Conservation (phyloP, 2,113 vertebrate species). For the Pholis gunnellus region DNA sequence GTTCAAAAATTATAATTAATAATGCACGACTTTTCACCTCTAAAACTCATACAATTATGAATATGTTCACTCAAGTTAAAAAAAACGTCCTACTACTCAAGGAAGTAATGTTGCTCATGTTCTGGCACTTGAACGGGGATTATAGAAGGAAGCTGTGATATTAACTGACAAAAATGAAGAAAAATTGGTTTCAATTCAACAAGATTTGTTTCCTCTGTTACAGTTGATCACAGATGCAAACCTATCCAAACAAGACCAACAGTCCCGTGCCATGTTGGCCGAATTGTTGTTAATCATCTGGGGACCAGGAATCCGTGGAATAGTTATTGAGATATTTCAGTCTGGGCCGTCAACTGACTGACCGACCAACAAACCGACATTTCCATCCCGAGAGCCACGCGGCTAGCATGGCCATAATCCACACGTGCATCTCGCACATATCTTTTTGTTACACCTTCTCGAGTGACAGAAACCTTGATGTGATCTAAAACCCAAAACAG, state of each 20-base stretch:
- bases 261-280: not conserved
- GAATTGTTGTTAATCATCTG: not conserved
- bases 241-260: not conserved
- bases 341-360: not conserved
- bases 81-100: not conserved
- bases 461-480: not conserved
- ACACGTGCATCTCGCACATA: not conserved
- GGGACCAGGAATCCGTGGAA: not conserved
- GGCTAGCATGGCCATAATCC: not conserved
- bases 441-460: not conserved
- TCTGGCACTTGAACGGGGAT: not conserved
- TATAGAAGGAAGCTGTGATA: not conserved
- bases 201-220: not conserved
- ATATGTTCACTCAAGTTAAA: not conserved
- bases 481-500: not conserved
- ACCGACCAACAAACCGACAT: not conserved
- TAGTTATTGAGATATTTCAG: not conserved
- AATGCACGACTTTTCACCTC: not conserved
- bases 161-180: not conserved
- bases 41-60: not conserved
- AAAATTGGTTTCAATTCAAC: not conserved
- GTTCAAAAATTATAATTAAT: not conserved
- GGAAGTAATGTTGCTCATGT: not conserved
- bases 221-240: not conserved
- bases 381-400: not conserved